Conservation (phyloP, 2,113 vertebrate genomes). For the Melanocharis versteri region DNA sequence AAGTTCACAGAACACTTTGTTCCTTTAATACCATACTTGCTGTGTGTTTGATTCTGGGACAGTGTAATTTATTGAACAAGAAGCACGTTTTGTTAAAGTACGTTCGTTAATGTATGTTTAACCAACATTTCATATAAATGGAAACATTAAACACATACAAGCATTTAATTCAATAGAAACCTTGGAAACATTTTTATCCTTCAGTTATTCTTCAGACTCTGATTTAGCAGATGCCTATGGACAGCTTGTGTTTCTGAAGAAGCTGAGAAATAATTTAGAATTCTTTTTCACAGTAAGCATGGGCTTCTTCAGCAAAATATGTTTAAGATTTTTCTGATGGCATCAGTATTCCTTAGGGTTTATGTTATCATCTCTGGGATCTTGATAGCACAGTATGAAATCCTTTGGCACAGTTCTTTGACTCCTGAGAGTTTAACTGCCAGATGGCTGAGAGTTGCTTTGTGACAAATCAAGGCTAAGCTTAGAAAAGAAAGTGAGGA, state of each 20-base stretch:
- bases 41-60: neutral
- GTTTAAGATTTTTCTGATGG: neutral
- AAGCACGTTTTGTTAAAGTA: neutral
- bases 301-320: neutral
- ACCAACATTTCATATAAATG: neutral
- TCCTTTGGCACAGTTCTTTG: neutral
- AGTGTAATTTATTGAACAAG: neutral
- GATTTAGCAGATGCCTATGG: neutral
- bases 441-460: neutral
- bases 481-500: neutral
- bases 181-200: neutral
- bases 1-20: neutral
- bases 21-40: neutral
- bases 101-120: neutral
- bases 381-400: neutral
- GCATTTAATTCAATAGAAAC: neutral
- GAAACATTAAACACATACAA: neutral
- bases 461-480: neutral
- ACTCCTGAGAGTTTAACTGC: neutral
- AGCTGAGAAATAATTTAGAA: neutral
- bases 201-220: neutral
- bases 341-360: neutral
- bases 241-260: neutral
- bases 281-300: neutral
- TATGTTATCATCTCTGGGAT: neutral